These are phyloP conservation scores for Noctilio leporinus DNA, from an alignment of 2,113 vertebrate genomes.

Conservation along the genomic window DNA sequence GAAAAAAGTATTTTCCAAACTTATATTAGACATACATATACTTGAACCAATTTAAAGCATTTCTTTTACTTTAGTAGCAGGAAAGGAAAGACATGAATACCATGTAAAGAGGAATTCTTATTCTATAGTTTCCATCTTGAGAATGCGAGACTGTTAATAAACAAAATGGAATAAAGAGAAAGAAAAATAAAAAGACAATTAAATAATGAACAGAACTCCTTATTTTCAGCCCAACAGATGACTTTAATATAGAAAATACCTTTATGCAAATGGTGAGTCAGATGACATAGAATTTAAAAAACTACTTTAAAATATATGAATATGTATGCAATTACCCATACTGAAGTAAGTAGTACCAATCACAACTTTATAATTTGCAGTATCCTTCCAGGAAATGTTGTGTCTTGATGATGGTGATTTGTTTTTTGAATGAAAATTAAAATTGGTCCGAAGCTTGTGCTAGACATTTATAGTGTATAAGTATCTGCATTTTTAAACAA, in stretches of 20 bases:
- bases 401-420: neutral
- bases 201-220: neutral
- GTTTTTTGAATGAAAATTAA: constrained; percentile 37
- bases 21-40: neutral
- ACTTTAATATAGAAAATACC: constrained; percentile 15
- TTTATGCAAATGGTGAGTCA: constrained; percentile 18
- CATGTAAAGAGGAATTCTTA: neutral
- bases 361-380: constrained; percentile 42
- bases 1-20: neutral
- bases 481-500: neutral
- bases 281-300: neutral
- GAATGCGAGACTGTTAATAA: neutral
- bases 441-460: neutral
- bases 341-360: constrained; percentile 34
- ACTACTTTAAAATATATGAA: constrained; percentile 36
- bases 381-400: constrained; percentile 33
- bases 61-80: neutral
- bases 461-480: neutral
- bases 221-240: neutral
- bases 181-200: neutral
- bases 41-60: neutral
- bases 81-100: neutral
- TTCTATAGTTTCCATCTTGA: neutral
- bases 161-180: neutral
- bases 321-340: constrained; percentile 54